Percentiles rank a stretch among this genome's conserved stretches.
Conservation (phyloP, 2,113 vertebrate genomes). For the Eudyptes chrysolophus region DNA sequence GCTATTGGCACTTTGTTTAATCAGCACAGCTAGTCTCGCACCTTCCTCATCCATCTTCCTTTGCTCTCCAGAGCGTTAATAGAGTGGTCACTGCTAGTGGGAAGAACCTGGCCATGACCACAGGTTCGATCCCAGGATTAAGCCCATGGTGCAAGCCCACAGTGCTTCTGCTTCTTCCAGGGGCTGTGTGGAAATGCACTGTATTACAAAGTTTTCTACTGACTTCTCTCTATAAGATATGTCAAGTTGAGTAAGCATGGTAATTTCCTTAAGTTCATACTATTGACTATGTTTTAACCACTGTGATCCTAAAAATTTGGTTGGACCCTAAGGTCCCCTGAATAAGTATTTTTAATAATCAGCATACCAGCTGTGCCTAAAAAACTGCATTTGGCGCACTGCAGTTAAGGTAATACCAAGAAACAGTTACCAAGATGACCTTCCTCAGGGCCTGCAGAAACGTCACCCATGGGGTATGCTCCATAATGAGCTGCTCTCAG, state of each 20-base stretch:
- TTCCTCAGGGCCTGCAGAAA: not conserved
- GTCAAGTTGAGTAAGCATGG: not conserved
- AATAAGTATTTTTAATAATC: not conserved
- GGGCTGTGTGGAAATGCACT: not conserved
- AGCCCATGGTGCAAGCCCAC: accelerated
- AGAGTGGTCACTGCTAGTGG: not conserved
- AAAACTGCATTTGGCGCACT: not conserved
- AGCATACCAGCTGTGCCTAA: not conserved
- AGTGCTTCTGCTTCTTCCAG: not conserved
- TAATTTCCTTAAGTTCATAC: not conserved
- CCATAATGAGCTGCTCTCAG: not conserved
- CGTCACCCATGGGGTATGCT: not conserved
- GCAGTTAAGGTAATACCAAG: not conserved
- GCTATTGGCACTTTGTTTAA: not conserved
- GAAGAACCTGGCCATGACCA: not conserved
- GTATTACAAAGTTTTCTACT: not conserved
- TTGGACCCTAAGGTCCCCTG: not conserved
- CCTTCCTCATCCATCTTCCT: not conserved
- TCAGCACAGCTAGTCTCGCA: not conserved
- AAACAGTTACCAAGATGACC: not conserved
- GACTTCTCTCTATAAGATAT: not conserved
- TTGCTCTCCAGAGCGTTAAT: not conserved
- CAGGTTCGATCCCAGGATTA: not conserved
- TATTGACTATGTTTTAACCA: not conserved
- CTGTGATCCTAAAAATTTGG: not conserved